These are phyloP conservation scores for Oceanodroma tethys DNA, from an alignment of 2,113 vertebrate species.

Conservation along the genomic window DNA sequence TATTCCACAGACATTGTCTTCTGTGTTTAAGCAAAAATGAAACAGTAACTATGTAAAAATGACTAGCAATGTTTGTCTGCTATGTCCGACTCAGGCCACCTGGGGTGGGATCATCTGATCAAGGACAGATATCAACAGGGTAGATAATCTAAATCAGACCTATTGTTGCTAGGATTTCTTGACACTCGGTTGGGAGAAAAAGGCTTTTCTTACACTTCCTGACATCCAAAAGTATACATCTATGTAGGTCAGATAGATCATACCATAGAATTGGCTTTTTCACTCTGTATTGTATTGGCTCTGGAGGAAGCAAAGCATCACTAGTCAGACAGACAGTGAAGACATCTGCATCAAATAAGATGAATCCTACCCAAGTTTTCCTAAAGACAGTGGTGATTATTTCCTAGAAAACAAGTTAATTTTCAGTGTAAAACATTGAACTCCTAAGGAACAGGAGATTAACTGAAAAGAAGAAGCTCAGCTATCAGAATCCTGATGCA, in stretches of 20 bases:
- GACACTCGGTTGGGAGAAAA: not conserved
- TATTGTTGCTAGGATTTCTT: not conserved
- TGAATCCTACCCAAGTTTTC: not conserved
- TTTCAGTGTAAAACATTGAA: not conserved
- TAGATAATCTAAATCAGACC: not conserved
- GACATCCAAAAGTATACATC: not conserved
- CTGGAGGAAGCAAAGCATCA: not conserved
- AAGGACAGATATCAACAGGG: not conserved
- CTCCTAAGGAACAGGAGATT: not conserved
- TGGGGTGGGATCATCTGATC: not conserved
- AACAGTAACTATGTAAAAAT: not conserved
- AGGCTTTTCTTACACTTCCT: not conserved
- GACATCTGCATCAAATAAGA: not conserved
- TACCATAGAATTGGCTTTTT: not conserved
- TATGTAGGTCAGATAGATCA: not conserved
- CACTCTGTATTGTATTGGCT: not conserved
- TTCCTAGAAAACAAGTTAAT: not conserved
- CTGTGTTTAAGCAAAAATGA: too few relatives aligned
- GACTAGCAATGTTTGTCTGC: not conserved
- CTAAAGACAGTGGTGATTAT: not conserved
- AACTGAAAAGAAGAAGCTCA: not conserved
- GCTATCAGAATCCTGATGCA: not conserved
- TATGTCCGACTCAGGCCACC: not conserved
- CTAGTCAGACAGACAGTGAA: not conserved
- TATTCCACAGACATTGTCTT: not conserved